Base-by-base conservation (phyloP, 2,888 invertebrate species). In the Drosophila demipolita region DNA sequence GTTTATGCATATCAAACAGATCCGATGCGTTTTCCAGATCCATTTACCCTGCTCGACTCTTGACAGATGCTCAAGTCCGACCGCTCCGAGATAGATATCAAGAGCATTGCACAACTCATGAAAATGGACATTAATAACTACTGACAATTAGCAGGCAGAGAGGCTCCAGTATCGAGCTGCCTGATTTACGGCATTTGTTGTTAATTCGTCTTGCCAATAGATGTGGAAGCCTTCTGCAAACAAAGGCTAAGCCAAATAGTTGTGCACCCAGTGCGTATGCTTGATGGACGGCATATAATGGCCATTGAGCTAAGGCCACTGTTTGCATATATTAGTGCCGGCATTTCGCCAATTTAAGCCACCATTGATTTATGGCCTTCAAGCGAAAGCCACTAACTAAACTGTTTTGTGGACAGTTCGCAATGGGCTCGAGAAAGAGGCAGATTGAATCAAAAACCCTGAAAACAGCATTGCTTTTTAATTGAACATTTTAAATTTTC, bases 101-200 rank as follows among this genome's bases (percentile, higher is more conserved):
- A 15, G 40, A 32, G 11, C 52, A 59, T 8, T 69, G 35, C 38
- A 52, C 58, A 36, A 55, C 55, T 49, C 69, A 57, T 57, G 75
- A 33, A 66, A 75, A 63, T 60, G 53, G 54, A 63, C 71, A 67
- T 71, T 75, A 80, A 80, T 66, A 75, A 62, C 48, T 53, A 49
- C 60, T 70, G 80, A 65, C 80, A 79, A 75, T 78, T 80, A 75
- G 66, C 64, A 71, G 80, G 52, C 66, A 74, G 49, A 8, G 15
- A 54, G 63, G 35, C 20, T 42, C 40, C 35, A 67, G 69, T 63
- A 80, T 88, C 67, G 83, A 78, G 42, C 71, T 72, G 40, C 71
- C 73, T 82, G 71, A 85, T 85, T 89, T 89, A 85, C 89, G 73
- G 85, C 75, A 84, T 78, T 85, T 84, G 80, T 78, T 85, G 89